Conservation (phyloP, 2,888 invertebrate species). For the Phorcus lineatus region DNA sequence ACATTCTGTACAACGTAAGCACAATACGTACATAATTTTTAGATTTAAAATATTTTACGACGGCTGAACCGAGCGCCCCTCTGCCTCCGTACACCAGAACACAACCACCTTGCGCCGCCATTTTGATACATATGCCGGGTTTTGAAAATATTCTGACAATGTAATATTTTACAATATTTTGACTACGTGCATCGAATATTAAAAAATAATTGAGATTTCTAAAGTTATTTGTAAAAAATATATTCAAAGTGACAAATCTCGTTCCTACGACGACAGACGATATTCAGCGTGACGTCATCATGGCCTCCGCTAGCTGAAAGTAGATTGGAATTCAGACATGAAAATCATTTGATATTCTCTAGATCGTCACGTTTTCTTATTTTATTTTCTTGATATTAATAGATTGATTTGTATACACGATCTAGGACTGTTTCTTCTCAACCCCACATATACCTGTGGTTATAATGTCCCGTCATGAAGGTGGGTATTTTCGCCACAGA, state of each 20-base stretch:
- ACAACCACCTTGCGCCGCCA: constrained; percentile 55
- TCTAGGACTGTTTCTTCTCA: constrained; percentile 12
- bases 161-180: too few species aligned
- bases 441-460: constrained; percentile 29
- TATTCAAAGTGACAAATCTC: constrained; percentile 18
- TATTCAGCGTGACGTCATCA: constrained; percentile 72
- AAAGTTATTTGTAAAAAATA: neutral
- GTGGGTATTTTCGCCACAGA: constrained; percentile 59
- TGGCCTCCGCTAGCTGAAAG: constrained; percentile 59
- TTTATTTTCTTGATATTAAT: constrained; percentile 6
- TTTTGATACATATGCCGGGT: neutral
- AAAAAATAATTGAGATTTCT: neutral
- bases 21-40: constrained; percentile 87
- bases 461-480: constrained; percentile 94
- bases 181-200: too few species aligned
- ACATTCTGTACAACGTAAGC: neutral
- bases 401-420: constrained; percentile 5
- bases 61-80: constrained; percentile 93
- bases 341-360: constrained; percentile 19
- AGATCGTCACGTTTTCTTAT: neutral
- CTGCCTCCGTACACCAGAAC: constrained; percentile 95
- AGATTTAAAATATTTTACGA: constrained; percentile 91
- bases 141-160: too few species aligned
- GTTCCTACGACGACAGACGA: constrained; percentile 43
- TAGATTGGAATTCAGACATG: constrained; percentile 37